Conservation (phyloP, 2,113 vertebrate genomes). For the Mobula hypostoma region DNA sequence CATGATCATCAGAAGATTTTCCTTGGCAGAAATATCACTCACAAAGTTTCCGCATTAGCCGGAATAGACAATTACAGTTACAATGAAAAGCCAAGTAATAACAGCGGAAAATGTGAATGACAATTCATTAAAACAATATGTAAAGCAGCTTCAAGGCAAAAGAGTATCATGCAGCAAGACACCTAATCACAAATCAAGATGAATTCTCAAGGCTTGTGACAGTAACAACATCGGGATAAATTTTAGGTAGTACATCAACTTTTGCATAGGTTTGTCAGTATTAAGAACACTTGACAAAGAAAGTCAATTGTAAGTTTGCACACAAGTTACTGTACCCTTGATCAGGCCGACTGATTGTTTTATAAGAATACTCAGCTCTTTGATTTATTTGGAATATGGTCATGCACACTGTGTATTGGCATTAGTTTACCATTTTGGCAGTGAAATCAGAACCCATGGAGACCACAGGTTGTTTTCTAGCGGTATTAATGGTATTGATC, state of each 20-base stretch:
- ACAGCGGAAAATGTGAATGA: background rate
- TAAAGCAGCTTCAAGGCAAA: background rate
- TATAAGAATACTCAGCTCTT: background rate
- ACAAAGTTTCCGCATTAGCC: background rate
- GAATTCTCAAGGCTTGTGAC: background rate
- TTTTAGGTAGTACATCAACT: background rate
- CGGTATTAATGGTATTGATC: too few relatives aligned
- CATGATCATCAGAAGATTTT: background rate
- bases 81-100: background rate
- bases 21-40: background rate
- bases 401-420: background rate
- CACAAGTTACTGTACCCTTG: background rate
- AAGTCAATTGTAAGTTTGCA: background rate
- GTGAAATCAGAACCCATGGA: too few relatives aligned
- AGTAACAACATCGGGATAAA: slow-evolving; percentile 1
- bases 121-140: background rate
- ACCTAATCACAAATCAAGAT: background rate
- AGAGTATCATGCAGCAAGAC: background rate
- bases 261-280: background rate
- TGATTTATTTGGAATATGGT: background rate
- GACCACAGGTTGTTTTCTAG: too few relatives aligned
- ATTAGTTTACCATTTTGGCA: background rate
- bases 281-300: background rate
- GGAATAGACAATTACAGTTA: background rate
- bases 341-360: background rate